A percentile compares a stretch with the other conserved stretches of the same genome.
phyloP scores from a whole-genome alignment of 2,113 vertebrate species.

The Thalassoma bifasciatum region DNA sequence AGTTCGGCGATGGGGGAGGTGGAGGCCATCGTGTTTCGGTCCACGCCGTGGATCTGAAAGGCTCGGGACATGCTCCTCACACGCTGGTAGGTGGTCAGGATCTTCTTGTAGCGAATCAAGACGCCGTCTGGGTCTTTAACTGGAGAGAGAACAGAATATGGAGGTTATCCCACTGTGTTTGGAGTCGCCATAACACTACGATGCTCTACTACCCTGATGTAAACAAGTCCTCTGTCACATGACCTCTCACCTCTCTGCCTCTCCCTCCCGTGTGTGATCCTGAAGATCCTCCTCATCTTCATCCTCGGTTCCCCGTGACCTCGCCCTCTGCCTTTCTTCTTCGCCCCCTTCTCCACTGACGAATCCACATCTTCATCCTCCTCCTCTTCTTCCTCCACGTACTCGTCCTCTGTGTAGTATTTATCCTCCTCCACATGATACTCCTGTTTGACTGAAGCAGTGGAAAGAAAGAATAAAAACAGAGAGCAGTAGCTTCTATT shows the following conservation, averaged over 20 bases:
- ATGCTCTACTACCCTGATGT: too few relatives aligned
- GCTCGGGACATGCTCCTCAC: conserved; percentile 92
- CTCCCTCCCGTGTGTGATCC: conserved; percentile 87
- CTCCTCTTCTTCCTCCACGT: conserved; percentile 78
- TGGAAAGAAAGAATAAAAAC: background rate
- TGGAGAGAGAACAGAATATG: conserved; percentile 3
- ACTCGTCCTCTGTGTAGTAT: conserved; percentile 81
- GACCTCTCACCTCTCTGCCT: conserved; percentile 84
- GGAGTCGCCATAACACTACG: too few relatives aligned
- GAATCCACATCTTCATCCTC: conserved; percentile 73
- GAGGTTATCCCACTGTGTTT: too few relatives aligned
- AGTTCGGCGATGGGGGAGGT: conserved; percentile 92
- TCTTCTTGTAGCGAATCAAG: conserved; percentile 91
- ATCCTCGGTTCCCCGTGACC: conserved; percentile 76
- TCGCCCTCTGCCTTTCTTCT: conserved; percentile 78
- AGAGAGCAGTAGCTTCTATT: too few relatives aligned
- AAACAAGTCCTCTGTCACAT: background rate
- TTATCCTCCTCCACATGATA: conserved; percentile 78
- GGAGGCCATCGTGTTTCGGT: conserved; percentile 92
- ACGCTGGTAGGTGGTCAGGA: conserved; percentile 90
- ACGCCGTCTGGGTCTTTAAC: conserved; percentile 91
- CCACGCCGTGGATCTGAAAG: conserved; percentile 90
- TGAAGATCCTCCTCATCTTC: conserved; percentile 85
- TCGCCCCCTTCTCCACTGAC: conserved; percentile 56
- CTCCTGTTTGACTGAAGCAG: conserved; percentile 73